These are phyloP conservation scores for Anguilla rostrata DNA, from an alignment of 2,113 vertebrate species.

Conservation along the genomic window DNA sequence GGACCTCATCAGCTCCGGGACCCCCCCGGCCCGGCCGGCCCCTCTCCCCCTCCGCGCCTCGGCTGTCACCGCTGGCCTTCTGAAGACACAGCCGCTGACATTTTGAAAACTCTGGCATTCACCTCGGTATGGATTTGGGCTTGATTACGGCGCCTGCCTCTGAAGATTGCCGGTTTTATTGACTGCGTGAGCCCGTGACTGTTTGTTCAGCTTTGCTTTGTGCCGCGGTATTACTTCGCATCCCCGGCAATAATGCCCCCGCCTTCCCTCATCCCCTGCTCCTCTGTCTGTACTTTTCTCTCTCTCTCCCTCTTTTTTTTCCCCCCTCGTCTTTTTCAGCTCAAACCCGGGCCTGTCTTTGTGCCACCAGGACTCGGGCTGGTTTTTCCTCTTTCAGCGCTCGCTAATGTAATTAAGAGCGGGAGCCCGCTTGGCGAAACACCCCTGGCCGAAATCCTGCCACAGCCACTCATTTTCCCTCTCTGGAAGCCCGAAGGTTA, in stretches of 20 bases:
- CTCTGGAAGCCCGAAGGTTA: slow-evolving; percentile 66
- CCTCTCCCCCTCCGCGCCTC: slow-evolving; percentile 44
- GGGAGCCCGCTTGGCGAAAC: slow-evolving; percentile 61
- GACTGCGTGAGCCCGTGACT: slow-evolving; percentile 59
- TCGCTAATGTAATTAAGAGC: slow-evolving; percentile 70
- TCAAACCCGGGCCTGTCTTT: slow-evolving; percentile 47
- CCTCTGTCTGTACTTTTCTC: slow-evolving; percentile 32
- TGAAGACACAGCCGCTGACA: slow-evolving; percentile 61
- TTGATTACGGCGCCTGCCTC: slow-evolving; percentile 70
- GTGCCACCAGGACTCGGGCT: slow-evolving; percentile 62
- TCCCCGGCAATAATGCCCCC: slow-evolving; percentile 52
- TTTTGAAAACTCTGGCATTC: slow-evolving; percentile 67
- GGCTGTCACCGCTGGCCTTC: slow-evolving; percentile 74
- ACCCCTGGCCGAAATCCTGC: slow-evolving; percentile 60
- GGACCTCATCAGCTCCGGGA: slow-evolving; percentile 62
- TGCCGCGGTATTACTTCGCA: slow-evolving; percentile 48
- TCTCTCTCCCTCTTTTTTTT: not conserved
- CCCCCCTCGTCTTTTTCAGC: not conserved
- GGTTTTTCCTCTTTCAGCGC: slow-evolving; percentile 54
- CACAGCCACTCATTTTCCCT: slow-evolving; percentile 66
- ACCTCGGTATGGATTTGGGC: slow-evolving; percentile 67
- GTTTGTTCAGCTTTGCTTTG: slow-evolving; percentile 68
- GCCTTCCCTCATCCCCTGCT: slow-evolving; percentile 51
- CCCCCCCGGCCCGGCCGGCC: slow-evolving; percentile 21
- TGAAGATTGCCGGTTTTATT: slow-evolving; percentile 72